phyloP scores from a whole-genome alignment of 2,888 invertebrate species.

The Rhingia campestris region DNA sequence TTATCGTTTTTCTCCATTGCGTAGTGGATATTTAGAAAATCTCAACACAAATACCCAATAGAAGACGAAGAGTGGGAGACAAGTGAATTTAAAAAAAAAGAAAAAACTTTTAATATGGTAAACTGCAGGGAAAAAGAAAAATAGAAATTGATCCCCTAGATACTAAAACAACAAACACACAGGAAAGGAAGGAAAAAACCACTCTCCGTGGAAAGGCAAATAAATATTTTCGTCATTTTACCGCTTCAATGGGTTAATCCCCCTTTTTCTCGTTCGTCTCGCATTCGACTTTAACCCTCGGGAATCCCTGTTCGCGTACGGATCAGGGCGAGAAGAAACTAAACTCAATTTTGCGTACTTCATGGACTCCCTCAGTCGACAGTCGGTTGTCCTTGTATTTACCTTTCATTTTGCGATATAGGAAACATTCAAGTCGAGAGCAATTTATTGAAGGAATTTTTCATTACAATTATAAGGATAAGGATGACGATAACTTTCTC shows the following conservation, averaged over 20 bases:
- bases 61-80: conserved; percentile 10
- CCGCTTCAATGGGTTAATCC: conserved; percentile 76
- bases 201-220: conserved; percentile 64
- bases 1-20: conserved; percentile 56
- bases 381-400: conserved; percentile 32
- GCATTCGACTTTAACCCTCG: conserved; percentile 43
- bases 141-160: conserved; percentile 65
- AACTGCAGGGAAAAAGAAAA: conserved; percentile 48
- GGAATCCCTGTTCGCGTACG: background rate
- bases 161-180: conserved; percentile 48
- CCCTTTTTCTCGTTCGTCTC: conserved; percentile 43
- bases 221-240: conserved; percentile 76
- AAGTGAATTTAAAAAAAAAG: background rate
- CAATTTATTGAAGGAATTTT: conserved; percentile 71
- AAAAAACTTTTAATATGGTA: conserved; percentile 58
- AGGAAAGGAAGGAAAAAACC: conserved; percentile 12
- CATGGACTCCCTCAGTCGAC: conserved; percentile 17
- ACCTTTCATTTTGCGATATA: conserved; percentile 51
- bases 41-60: conserved; percentile 59
- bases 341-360: conserved; percentile 66
- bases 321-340: conserved; percentile 16
- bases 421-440: conserved; percentile 45
- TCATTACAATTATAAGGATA: conserved; percentile 69
- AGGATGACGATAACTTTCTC: conserved; percentile 43
- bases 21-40: conserved; percentile 66